These are phyloP conservation scores for Sebastes nivosus DNA, from an alignment of 2,797 vertebrate species.

Conservation along the genomic window DNA sequence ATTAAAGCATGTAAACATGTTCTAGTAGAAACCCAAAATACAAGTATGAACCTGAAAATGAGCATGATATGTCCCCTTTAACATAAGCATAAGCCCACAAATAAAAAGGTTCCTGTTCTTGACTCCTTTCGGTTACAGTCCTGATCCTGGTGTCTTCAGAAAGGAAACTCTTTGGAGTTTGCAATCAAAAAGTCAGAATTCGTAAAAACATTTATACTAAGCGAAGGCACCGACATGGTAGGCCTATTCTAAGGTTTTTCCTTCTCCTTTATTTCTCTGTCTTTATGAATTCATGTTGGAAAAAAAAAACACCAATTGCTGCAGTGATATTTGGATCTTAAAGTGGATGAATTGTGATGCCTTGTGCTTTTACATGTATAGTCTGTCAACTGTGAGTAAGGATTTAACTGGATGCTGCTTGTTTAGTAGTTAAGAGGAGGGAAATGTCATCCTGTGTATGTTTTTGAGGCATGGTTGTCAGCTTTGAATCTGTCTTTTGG, in stretches of 20 bases:
- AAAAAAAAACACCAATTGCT: background rate
- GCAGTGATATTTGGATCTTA: background rate
- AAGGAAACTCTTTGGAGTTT: background rate
- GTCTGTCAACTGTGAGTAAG: background rate
- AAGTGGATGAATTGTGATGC: background rate
- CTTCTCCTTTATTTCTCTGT: background rate
- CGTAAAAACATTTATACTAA: no score
- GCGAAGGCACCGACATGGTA: background rate
- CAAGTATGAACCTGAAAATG: no score
- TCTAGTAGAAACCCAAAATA: no score
- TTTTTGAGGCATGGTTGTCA: background rate
- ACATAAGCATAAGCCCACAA: background rate
- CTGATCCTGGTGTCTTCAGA: background rate
- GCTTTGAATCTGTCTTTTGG: background rate
- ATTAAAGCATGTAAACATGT: no score
- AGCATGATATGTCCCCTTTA: background rate
- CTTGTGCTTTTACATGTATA: background rate
- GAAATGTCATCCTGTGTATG: background rate
- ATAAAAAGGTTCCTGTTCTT: background rate
- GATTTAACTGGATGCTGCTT: background rate
- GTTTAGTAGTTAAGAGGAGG: background rate
- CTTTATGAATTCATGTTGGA: background rate
- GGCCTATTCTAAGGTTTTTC: background rate
- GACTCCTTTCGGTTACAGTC: background rate
- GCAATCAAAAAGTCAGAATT: background rate